Conservation (phyloP, 2,797 vertebrate species). For the Ctenochaetus hawaiiensis region DNA sequence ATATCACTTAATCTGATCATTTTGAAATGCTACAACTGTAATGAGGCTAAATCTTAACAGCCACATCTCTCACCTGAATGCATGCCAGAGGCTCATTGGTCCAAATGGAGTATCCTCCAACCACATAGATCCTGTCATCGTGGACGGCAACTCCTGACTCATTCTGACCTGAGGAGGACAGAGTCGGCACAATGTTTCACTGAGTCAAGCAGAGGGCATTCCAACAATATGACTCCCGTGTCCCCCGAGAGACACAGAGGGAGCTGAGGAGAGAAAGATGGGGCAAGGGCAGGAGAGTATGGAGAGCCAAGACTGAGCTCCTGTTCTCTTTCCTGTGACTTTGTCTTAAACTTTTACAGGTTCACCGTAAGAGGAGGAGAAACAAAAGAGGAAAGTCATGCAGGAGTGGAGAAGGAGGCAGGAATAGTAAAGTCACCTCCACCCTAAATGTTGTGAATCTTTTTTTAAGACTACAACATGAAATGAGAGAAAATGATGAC, state of each 20-base stretch:
- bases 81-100: conserved; percentile 98
- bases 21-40: conserved; percentile 5
- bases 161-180: conserved; percentile 90
- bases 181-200: conserved; percentile 51
- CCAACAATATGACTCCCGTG: conserved; percentile 56
- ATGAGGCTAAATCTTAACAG: background rate
- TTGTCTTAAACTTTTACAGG: conserved; percentile 63
- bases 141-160: conserved; percentile 97
- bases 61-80: conserved; percentile 92
- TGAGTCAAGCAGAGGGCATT: conserved; percentile 68
- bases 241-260: conserved; percentile 40
- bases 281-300: conserved; percentile 14
- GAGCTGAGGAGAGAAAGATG: conserved; percentile 53
- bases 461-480: background rate
- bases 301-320: conserved; percentile 35
- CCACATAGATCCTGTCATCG: conserved; percentile 96
- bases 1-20: conserved; percentile 8
- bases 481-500: conserved; percentile 2
- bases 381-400: conserved; percentile 37
- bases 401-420: conserved; percentile 14
- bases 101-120: conserved; percentile 99
- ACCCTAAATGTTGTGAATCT: conserved; percentile 26
- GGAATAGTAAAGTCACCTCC: conserved; percentile 23
- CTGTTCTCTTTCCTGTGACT: conserved; percentile 55
- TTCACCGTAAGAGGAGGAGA: conserved; percentile 10